Conservation (phyloP, 1,140 invertebrate genomes). For the Cryptotermes secundus region DNA sequence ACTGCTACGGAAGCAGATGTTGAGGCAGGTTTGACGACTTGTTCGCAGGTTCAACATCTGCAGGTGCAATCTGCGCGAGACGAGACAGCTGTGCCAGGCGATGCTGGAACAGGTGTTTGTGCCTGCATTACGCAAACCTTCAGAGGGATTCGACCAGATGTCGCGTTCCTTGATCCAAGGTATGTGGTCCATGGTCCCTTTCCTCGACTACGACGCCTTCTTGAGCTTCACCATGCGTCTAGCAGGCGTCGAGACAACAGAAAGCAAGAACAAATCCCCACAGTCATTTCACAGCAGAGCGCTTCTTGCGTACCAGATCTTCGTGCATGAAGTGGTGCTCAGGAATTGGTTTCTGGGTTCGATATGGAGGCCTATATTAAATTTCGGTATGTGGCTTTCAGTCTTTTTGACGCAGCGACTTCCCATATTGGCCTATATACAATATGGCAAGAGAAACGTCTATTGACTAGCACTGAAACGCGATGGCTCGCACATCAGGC, state of each 20-base stretch:
- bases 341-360: not conserved
- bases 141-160: constrained; percentile 45
- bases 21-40: not conserved
- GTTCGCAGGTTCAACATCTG: constrained; percentile 54
- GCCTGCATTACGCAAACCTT: constrained; percentile 42
- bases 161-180: constrained; percentile 45
- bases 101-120: constrained; percentile 48
- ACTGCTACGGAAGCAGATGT: no score
- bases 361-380: constrained; percentile 49
- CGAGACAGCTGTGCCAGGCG: constrained; percentile 45
- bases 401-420: constrained; percentile 47
- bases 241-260: constrained; percentile 35
- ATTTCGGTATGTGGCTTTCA: constrained; percentile 47
- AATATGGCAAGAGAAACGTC: constrained; percentile 43
- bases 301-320: constrained; percentile 49
- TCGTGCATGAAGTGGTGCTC: constrained; percentile 45
- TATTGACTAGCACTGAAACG: not conserved
- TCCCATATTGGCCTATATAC: constrained; percentile 46
- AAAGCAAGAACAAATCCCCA: not conserved
- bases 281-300: constrained; percentile 43
- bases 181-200: constrained; percentile 49
- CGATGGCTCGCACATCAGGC: not conserved
- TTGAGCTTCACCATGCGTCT: constrained; percentile 47
- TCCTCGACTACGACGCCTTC: constrained; percentile 48
- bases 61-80: constrained; percentile 45